Evolutionary conservation across 37 sponge, comb jelly and placozoan species (phyloP).

Genomic region (Chondrilla cf. caribensis): DNA sequence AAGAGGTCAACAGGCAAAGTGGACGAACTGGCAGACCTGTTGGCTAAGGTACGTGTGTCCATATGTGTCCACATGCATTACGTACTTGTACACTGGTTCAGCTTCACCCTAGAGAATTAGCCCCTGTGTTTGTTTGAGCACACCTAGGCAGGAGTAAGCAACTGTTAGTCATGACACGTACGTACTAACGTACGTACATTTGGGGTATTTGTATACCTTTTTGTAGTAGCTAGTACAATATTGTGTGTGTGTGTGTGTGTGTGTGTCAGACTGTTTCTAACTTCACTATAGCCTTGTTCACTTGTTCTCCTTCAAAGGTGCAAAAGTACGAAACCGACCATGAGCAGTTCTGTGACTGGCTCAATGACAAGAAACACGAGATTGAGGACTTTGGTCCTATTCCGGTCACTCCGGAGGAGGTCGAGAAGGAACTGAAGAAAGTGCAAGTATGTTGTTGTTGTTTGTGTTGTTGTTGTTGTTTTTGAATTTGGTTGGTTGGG

Average conservation of each 20-base stretch:
- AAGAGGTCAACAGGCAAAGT: not conserved
- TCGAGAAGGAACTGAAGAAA: constrained; percentile 39
- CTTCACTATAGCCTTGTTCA: not conserved
- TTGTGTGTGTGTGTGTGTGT: not conserved
- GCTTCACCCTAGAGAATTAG: no score
- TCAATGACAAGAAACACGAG: constrained; percentile 24
- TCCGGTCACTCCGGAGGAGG: constrained; percentile 25
- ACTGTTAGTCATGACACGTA: no score
- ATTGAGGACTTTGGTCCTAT: constrained; percentile 25
- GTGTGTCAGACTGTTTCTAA: not conserved
- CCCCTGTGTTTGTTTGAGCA: not conserved
- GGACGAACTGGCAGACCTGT: constrained; percentile 11
- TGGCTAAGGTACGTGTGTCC: not conserved
- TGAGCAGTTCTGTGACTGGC: constrained; percentile 38
- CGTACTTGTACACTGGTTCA: no score
- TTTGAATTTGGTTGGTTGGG: no score
- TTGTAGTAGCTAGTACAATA: not conserved
- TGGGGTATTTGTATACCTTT: not conserved
- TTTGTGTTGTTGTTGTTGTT: not conserved
- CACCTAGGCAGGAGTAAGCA: not conserved
- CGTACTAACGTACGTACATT: no score
- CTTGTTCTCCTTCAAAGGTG: constrained; percentile 14
- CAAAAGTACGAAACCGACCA: constrained; percentile 35
- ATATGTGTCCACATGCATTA: not conserved
- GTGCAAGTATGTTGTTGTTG: constrained; percentile 36